Base-by-base conservation (phyloP, 2,797 vertebrate genomes). In the Melanotaenia nigrans region DNA sequence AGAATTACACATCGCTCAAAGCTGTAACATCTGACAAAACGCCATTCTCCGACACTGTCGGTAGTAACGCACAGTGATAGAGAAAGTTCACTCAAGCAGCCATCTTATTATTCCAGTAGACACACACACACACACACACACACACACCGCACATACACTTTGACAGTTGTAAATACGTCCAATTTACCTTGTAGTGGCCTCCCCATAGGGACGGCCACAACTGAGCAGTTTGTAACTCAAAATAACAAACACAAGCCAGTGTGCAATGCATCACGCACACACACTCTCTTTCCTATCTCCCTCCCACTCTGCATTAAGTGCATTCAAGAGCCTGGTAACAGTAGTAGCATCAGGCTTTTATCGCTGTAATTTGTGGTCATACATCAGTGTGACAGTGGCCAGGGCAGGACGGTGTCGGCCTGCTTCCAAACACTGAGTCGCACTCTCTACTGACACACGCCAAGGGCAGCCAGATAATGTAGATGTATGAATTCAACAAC, bases 401-500 rank as follows among this genome's bases (percentile, higher is more conserved):
- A 22, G 83, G 83, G 78, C 86, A 84, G 80, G 82, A 78, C 66
- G 9, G 75, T 55, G 84, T 82, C 65, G 51, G 76, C 73, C n/a
- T 28, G 35, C 83, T 78, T 61, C 71, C 71, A 83, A 75, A 76
- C 81, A 73, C 69, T 18, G 65, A 78, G 53, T 82, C 65, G 64
- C 79, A 66, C 73, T 84, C 65, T 68, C 83, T 58, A 63, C 77
- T 77, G 82, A 89, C 81, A 83, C 63, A 81, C 42, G 75, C 85
- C 89, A 89, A 90, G 91, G 91, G 88, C 88, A 81, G 83, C 60
- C 73, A 49, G 88, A 87, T 91, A 85, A 92, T 87, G 81, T 79
- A 87, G 86, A 90, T 80, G 78, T 82, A 87, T 93, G 84, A 91
- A 92, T 93, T 89, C 91, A 91, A 86, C 82, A 87, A 81, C 77